Conservation (phyloP, 2,888 invertebrate genomes). For the Noctua janthe region DNA sequence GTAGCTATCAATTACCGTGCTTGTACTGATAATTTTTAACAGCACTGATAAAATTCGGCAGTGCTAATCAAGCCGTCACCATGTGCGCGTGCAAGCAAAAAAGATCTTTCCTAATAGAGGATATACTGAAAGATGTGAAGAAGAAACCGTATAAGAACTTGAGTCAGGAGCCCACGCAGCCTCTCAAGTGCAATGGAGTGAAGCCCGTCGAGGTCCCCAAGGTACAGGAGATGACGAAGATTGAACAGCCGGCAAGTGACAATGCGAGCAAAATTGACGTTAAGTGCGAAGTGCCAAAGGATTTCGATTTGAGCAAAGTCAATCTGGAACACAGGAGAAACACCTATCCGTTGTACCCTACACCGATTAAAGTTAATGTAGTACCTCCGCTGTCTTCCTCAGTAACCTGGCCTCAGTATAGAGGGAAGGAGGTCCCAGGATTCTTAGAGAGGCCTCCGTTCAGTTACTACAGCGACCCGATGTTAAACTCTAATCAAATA, state of each 20-base stretch:
- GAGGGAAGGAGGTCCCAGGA: slow-evolving; percentile 74
- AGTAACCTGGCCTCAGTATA: slow-evolving; percentile 75
- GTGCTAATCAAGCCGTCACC: slow-evolving; percentile 77
- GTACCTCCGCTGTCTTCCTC: slow-evolving; percentile 59
- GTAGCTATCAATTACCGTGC: slow-evolving; percentile 88
- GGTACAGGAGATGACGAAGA: slow-evolving; percentile 26
- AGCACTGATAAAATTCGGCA: slow-evolving; percentile 84
- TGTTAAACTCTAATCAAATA: slow-evolving; percentile 80
- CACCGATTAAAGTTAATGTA: slow-evolving; percentile 79
- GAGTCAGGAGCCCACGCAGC: slow-evolving; percentile 77
- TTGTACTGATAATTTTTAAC: slow-evolving; percentile 79
- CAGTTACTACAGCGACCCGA: slow-evolving; percentile 82
- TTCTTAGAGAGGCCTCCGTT: slow-evolving; percentile 75
- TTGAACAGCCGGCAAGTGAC: slow-evolving; percentile 54
- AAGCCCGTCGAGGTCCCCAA: slow-evolving; percentile 45
- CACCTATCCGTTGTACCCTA: slow-evolving; percentile 84
- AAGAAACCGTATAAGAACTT: slow-evolving; percentile 78
- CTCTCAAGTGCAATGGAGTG: slow-evolving; percentile 72
- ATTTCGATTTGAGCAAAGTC: slow-evolving; percentile 71
- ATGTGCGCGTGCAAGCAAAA: slow-evolving; percentile 88
- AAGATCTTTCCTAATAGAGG: slow-evolving; percentile 86
- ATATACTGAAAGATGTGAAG: slow-evolving; percentile 81
- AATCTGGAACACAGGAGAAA: slow-evolving; percentile 75
- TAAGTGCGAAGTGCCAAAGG: slow-evolving; percentile 74
- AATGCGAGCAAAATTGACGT: slow-evolving; percentile 72